phyloP scores from a whole-genome alignment of 1,140 invertebrate genomes.

The Ostrea edulis region DNA sequence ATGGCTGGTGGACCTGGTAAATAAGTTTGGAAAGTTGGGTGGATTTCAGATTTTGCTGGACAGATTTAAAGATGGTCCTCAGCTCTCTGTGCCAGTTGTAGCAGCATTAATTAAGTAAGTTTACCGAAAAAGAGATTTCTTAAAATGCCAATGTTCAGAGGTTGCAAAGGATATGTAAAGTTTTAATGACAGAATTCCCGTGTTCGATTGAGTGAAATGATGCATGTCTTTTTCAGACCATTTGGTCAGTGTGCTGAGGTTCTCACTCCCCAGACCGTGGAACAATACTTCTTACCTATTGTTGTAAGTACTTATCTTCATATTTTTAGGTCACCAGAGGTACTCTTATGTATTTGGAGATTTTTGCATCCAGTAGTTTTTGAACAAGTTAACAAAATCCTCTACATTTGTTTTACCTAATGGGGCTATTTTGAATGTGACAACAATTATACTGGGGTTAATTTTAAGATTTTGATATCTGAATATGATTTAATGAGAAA shows the following conservation, averaged over 20 bases:
- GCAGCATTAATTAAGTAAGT: constrained; percentile 86
- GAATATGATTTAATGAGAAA: too few relatives aligned
- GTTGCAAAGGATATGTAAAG: neutral
- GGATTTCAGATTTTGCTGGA: constrained; percentile 94
- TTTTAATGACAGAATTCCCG: neutral
- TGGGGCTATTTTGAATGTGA: too few relatives aligned
- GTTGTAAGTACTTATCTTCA: constrained; percentile 84
- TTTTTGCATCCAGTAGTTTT: too few relatives aligned
- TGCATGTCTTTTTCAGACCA: constrained; percentile 82
- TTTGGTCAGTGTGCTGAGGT: constrained; percentile 96
- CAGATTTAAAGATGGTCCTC: constrained; percentile 86
- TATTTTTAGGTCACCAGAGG: neutral
- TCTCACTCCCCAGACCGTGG: constrained; percentile 92
- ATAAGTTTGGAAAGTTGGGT: constrained; percentile 92
- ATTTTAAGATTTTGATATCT: too few relatives aligned
- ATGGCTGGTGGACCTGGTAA: constrained; percentile 97
- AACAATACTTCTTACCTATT: constrained; percentile 95
- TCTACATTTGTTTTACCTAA: too few relatives aligned
- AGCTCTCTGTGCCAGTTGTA: constrained; percentile 89
- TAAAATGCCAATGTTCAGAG: neutral
- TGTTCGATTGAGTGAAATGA: neutral
- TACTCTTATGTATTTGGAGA: neutral
- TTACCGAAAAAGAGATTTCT: neutral
- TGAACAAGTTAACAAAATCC: too few relatives aligned
- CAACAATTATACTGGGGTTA: too few relatives aligned